Percentiles rank a stretch among this genome's conserved stretches.
These are phyloP conservation scores for Drosophila prosaltans DNA, from an alignment of 1,140 invertebrate genomes.

Conservation along the genomic window DNA sequence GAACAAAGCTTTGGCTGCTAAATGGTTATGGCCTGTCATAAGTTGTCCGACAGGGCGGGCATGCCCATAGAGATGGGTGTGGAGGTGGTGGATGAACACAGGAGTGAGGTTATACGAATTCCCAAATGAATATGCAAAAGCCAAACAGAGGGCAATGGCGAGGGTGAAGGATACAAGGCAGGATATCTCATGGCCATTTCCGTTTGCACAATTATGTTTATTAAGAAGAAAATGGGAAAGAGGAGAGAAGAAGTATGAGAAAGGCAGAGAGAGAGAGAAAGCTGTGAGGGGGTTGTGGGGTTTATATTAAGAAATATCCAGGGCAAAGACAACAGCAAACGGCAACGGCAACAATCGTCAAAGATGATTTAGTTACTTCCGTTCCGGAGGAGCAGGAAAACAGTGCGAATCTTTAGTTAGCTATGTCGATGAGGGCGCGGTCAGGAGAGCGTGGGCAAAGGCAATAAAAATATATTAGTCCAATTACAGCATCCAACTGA, in stretches of 20 bases:
- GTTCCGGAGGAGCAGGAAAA: conserved; percentile 24
- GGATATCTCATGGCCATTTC: conserved; percentile 78
- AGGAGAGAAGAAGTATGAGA: not conserved
- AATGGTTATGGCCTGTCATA: conserved; percentile 81
- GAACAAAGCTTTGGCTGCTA: conserved; percentile 64
- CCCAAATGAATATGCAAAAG: conserved; percentile 81
- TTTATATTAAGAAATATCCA: not conserved
- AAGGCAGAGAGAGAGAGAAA: too few species aligned
- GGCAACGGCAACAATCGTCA: conserved; percentile 65
- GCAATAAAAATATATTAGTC: conserved; percentile 82
- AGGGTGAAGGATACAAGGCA: conserved; percentile 24
- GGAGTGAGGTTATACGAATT: conserved; percentile 38
- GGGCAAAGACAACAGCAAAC: conserved; percentile 2
- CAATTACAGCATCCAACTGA: conserved; percentile 76
- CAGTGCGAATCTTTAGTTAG: conserved; percentile 7
- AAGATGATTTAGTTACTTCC: conserved; percentile 81
- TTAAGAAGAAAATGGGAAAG: conserved; percentile 54
- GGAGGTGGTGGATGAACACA: not conserved
- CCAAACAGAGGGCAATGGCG: conserved; percentile 20
- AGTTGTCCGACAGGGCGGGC: conserved; percentile 55
- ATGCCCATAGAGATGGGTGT: not conserved
- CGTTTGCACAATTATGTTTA: conserved; percentile 81
- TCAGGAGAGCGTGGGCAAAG: conserved; percentile 31
- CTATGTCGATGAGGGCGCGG: conserved; percentile 21
- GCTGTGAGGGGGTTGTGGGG: not conserved